These are phyloP conservation scores for Pyrrhosoma nymphula DNA, from an alignment of 2,888 invertebrate genomes.

Conservation along the genomic window DNA sequence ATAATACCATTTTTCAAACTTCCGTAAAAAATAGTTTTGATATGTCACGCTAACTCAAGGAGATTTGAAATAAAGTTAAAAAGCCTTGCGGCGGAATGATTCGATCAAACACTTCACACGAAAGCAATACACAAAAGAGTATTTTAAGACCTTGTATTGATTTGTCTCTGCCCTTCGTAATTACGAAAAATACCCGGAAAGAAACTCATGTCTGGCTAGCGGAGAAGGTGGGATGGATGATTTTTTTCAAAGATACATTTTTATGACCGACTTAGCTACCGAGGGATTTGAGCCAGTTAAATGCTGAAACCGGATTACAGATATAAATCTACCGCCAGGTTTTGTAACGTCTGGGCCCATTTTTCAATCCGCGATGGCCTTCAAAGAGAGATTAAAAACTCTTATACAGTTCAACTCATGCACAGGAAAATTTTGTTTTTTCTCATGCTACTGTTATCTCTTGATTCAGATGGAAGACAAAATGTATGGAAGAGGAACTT, in stretches of 20 bases:
- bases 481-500: too few relatives aligned
- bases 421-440: background rate
- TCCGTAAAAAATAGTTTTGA: too few relatives aligned
- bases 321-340: background rate
- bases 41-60: too few relatives aligned
- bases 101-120: background rate
- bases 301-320: constrained; percentile 10
- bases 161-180: background rate
- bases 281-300: background rate
- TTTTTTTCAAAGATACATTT: background rate
- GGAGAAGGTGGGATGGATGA: background rate
- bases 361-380: constrained; percentile 18
- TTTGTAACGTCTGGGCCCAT: constrained; percentile 18
- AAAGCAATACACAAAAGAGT: background rate
- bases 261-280: background rate
- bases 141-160: background rate
- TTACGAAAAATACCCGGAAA: background rate
- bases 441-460: too few relatives aligned
- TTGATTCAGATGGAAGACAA: too few relatives aligned
- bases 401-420: background rate
- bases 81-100: background rate
- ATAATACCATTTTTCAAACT: too few relatives aligned
- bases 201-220: background rate
- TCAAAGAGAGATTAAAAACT: background rate
- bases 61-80: too few relatives aligned